Evolutionary conservation across 2,888 invertebrate genomes (phyloP).

Genomic region (Cryptosula pallasiana): DNA sequence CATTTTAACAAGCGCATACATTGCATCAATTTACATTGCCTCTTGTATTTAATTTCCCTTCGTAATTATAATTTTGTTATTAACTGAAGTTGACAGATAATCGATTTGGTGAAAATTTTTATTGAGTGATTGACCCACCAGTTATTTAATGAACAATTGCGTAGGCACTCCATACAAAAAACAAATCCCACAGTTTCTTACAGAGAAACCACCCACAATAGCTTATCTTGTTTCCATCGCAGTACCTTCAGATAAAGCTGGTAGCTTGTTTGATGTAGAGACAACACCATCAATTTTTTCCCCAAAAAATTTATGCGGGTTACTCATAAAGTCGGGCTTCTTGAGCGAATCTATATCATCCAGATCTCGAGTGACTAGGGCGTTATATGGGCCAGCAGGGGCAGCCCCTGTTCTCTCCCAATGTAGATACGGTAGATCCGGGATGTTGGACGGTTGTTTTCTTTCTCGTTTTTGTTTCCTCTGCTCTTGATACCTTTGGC

Average conservation of each 20-base stretch:
- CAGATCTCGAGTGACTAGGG: conserved; percentile 39
- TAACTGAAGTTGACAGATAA: too few species aligned
- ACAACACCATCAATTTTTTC: conserved; percentile 31
- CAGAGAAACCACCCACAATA: too few species aligned
- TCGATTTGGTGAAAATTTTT: too few species aligned
- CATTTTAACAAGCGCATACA: too few species aligned
- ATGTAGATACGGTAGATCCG: conserved; percentile 49
- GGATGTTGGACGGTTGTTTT: conserved; percentile 46
- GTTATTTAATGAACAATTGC: too few species aligned
- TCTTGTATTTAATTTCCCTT: too few species aligned
- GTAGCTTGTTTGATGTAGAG: conserved; percentile 31
- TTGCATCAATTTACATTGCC: too few species aligned
- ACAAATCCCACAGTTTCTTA: too few species aligned
- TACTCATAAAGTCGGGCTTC: conserved; percentile 41
- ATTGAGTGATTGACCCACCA: too few species aligned
- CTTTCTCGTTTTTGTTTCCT: conserved; percentile 46
- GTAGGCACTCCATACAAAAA: too few species aligned
- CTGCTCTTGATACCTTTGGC: conserved; percentile 49
- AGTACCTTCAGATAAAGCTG: conserved; percentile 37
- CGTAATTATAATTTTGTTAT: too few species aligned
- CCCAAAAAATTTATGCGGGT: conserved; percentile 43
- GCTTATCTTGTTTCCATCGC: too few species aligned
- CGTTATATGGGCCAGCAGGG: conserved; percentile 52
- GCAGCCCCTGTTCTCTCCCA: conserved; percentile 50
- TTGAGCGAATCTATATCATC: conserved; percentile 34